phyloP scores from a whole-genome alignment of 1,140 invertebrate genomes.

The Drosophila yakuba region DNA sequence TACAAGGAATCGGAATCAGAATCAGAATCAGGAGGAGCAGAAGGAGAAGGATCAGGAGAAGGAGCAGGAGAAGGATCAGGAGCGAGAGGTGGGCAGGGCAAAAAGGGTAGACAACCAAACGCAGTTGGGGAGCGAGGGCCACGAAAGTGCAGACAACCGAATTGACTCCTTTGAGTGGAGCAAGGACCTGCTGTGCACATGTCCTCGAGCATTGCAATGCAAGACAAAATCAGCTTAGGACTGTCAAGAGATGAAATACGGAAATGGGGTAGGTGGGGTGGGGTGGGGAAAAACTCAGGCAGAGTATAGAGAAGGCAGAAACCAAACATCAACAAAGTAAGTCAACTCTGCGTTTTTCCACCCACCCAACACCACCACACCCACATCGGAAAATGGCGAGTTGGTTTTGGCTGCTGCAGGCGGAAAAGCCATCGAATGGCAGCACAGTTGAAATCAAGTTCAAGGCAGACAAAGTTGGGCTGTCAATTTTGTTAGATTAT shows the following conservation, averaged over 20 bases:
- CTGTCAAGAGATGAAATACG: constrained; percentile 9
- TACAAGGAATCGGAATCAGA: too few species aligned
- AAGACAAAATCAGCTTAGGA: constrained; percentile 48
- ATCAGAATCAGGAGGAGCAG: too few species aligned
- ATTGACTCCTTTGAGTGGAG: constrained; percentile 38
- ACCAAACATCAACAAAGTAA: constrained; percentile 47
- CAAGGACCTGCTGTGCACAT: constrained; percentile 18
- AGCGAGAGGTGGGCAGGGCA: too few species aligned
- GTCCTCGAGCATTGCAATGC: constrained; percentile 46
- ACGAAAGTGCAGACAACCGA: constrained; percentile 43
- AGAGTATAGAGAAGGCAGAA: background rate
- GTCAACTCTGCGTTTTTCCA: constrained; percentile 15
- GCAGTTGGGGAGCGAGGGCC: background rate
- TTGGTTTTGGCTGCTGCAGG: constrained; percentile 4
- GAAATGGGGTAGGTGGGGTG: too few species aligned
- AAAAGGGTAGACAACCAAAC: background rate
- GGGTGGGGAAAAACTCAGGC: constrained; percentile 5
- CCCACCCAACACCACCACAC: too few species aligned
- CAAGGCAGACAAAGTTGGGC: constrained; percentile 19
- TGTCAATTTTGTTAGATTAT: constrained; percentile 21
- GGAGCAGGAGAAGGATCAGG: too few species aligned
- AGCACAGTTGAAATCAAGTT: constrained; percentile 34
- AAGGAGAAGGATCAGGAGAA: too few species aligned
- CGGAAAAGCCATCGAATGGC: constrained; percentile 39
- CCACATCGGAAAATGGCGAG: background rate